A percentile compares a stretch with the other conserved stretches of the same genome.
phyloP scores from a whole-genome alignment of 2,888 invertebrate species.

The Dinocampus coccinellae region DNA sequence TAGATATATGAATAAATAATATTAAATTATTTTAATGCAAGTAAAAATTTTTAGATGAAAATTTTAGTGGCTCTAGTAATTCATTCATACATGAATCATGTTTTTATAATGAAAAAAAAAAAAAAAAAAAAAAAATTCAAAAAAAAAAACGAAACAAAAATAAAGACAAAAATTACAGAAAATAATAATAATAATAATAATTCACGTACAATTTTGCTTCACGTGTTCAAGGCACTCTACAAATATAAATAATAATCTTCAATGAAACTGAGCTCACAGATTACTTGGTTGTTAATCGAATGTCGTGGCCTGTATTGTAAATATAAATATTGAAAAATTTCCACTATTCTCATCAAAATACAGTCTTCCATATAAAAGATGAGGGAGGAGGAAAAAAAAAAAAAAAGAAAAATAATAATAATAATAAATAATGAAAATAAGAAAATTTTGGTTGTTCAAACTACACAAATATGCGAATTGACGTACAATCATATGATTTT shows the following conservation, averaged over 20 bases:
- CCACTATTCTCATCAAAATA: slow-evolving; percentile 51
- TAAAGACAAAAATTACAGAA: slow-evolving; percentile 26
- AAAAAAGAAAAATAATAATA: slow-evolving; percentile 1
- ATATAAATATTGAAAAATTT: not conserved
- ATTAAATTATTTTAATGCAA: slow-evolving; percentile 28
- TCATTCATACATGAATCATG: not conserved
- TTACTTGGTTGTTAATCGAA: slow-evolving; percentile 1
- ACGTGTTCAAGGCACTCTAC: not conserved
- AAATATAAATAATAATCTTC: not conserved
- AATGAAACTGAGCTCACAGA: slow-evolving; percentile 3
- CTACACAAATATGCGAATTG: not conserved
- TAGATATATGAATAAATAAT: not conserved
- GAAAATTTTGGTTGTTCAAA: no score
- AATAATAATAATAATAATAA: no score
- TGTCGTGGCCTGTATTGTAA: not conserved
- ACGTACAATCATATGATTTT: not conserved
- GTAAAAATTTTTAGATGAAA: slow-evolving; percentile 13
- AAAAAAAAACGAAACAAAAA: slow-evolving; percentile 14
- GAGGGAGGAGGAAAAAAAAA: slow-evolving; percentile 9
- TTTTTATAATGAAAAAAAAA: not conserved
- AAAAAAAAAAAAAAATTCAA: slow-evolving; percentile 24
- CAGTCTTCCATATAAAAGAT: slow-evolving; percentile 60
- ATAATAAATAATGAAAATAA: not conserved
- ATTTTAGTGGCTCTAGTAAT: not conserved
- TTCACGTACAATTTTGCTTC: not conserved